Evolutionary conservation across 2,888 invertebrate species (phyloP), one percentile per base, ranked within the genome.

Genomic region (Drosophila recens): DNA sequence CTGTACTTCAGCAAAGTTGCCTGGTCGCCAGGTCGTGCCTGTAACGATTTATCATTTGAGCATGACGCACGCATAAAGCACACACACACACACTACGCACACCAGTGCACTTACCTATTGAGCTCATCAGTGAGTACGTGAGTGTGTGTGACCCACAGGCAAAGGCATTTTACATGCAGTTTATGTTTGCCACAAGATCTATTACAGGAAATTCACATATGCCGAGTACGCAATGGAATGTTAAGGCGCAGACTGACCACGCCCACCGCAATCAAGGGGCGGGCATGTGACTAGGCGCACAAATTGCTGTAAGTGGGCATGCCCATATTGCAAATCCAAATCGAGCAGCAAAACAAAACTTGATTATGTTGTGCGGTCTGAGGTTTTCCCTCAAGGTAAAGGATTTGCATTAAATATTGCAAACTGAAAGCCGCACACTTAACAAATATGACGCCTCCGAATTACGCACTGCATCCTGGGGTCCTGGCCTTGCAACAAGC

Each of bases 271-370:
- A 68, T 49, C 58, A 15, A 45, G 45, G 34, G 11, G 51, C 52
- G 54, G 11, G 23, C 54, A 51, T n/a, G 17, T 17, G 42, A 56
- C n/a, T 23, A 67, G 84, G 79, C 81, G 82, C 79, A 84, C 85
- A 91, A 91, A 90, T 91, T 89, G 89, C 78, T 90, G 91, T 82
- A 79, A 85, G 80, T 87, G 89, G 90, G 88, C 87, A 86, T 86
- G 87, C 78, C 72, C 59, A 59, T 90, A 91, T 79, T 90, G 90
- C 90, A 89, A 88, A 86, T 91, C 87, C 84, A 91, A 92, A 92
- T 91, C 91, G 90, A 90, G 89, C 90, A 89, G 79, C 84, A 78
- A 84, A 89, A 90, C 91, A 89, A 90, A 91, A 92, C 92, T 90
- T 91, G 92, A 91, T 91, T 91, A 92, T 91, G 91, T 91, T 80